These are phyloP conservation scores for Xiphophorus maculatus DNA, from an alignment of 2,113 vertebrate genomes.

Conservation along the genomic window DNA sequence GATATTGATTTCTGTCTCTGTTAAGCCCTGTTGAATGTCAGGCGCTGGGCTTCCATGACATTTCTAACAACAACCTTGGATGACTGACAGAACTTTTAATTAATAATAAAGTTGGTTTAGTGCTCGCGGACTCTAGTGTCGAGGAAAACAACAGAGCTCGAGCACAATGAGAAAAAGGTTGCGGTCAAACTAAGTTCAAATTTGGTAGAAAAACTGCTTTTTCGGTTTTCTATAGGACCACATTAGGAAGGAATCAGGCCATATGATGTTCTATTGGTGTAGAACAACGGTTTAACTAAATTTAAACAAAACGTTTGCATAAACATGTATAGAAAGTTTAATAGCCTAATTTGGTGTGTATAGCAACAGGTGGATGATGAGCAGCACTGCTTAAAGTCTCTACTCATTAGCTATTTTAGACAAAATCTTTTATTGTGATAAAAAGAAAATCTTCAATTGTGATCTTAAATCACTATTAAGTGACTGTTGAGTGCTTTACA, in stretches of 20 bases:
- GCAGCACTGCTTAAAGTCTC: no score
- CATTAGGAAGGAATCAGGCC: not conserved
- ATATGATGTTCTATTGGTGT: not conserved
- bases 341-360: no score
- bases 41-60: slow-evolving; percentile 50
- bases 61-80: slow-evolving; percentile 34
- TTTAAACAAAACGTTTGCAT: not conserved
- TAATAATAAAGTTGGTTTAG: slow-evolving; percentile 55
- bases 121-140: not conserved
- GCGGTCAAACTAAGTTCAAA: not conserved
- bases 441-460: no score
- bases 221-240: not conserved
- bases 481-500: no score
- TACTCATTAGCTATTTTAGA: no score
- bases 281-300: not conserved
- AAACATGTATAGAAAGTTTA: no score
- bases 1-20: slow-evolving; percentile 55
- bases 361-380: no score
- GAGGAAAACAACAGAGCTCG: not conserved
- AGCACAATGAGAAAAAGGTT: not conserved
- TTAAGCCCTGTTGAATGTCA: slow-evolving; percentile 53
- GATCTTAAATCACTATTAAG: no score
- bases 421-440: no score
- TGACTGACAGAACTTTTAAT: slow-evolving; percentile 52
- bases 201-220: not conserved